phyloP scores from a whole-genome alignment of 2,888 invertebrate genomes.

The Andrena haemorrhoa region DNA sequence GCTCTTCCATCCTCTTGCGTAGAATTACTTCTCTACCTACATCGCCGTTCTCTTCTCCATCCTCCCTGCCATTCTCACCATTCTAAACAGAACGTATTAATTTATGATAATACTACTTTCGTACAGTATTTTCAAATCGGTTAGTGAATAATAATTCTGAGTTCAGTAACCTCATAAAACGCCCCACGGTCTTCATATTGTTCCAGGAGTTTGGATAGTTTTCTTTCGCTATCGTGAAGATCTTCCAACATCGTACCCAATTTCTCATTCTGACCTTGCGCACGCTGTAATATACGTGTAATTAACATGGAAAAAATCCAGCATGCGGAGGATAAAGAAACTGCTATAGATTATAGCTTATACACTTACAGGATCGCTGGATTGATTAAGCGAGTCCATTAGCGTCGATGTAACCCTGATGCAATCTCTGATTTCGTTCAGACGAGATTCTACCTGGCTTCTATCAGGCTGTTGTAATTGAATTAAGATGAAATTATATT shows the following conservation, averaged over 20 bases:
- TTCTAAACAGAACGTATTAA: conserved; percentile 64
- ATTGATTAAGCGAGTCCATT: conserved; percentile 89
- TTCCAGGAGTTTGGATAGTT: conserved; percentile 87
- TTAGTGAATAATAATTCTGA: conserved; percentile 30
- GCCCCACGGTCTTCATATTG: conserved; percentile 80
- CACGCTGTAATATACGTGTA: conserved; percentile 75
- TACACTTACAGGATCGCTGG: conserved; percentile 88
- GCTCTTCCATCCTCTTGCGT: conserved; percentile 88
- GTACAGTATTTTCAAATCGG: not conserved
- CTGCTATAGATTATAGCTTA: conserved; percentile 14
- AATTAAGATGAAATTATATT: conserved; percentile 8
- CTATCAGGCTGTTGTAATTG: conserved; percentile 86
- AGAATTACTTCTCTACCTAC: conserved; percentile 87
- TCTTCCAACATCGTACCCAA: conserved; percentile 89
- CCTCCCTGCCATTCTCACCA: conserved; percentile 72
- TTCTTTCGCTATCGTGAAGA: conserved; percentile 90
- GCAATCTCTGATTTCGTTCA: conserved; percentile 91
- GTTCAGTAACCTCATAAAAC: conserved; percentile 78
- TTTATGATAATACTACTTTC: conserved; percentile 10
- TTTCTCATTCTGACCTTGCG: conserved; percentile 86
- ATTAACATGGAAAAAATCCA: conserved; percentile 16
- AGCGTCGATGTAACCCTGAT: conserved; percentile 90
- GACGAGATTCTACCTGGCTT: conserved; percentile 89
- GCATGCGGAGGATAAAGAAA: not conserved
- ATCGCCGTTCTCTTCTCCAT: conserved; percentile 85